A percentile compares a stretch with the other conserved stretches of the same genome.
Evolutionary conservation across 2,113 vertebrate species (phyloP).

Genomic region (Pardalotus punctatus): DNA sequence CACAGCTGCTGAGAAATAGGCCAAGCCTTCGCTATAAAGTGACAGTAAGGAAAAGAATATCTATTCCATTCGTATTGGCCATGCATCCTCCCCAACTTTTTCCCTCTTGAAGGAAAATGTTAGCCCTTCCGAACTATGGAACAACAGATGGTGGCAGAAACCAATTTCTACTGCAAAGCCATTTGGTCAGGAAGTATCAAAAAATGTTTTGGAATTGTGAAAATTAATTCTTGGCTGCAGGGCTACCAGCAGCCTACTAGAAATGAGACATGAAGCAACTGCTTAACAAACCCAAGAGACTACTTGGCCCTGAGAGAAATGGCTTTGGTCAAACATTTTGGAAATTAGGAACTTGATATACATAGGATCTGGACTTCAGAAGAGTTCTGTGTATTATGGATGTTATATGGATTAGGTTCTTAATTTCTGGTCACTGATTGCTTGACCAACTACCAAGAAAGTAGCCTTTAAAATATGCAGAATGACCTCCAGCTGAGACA

Average conservation of each 20-base stretch:
- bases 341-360: neutral
- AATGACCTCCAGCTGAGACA: constrained; percentile 63
- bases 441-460: constrained; percentile 45
- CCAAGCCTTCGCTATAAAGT: constrained; percentile 22
- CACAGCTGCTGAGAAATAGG: constrained; percentile 62
- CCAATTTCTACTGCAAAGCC: neutral
- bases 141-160: constrained; percentile 17
- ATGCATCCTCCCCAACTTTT: constrained; percentile 8
- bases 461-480: constrained; percentile 56
- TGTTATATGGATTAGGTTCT: neutral
- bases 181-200: constrained; percentile 13
- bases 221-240: constrained; percentile 34
- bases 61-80: neutral
- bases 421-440: constrained; percentile 27
- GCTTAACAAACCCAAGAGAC: neutral
- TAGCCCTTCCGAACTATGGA: neutral
- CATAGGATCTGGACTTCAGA: neutral
- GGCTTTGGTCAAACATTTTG: neutral
- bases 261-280: neutral
- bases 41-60: neutral
- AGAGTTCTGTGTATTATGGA: neutral
- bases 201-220: constrained; percentile 45
- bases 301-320: neutral
- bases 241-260: neutral
- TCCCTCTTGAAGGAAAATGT: constrained; percentile 12